Conservation (phyloP, 1,140 invertebrate species). For the Heliconius hewitsoni region DNA sequence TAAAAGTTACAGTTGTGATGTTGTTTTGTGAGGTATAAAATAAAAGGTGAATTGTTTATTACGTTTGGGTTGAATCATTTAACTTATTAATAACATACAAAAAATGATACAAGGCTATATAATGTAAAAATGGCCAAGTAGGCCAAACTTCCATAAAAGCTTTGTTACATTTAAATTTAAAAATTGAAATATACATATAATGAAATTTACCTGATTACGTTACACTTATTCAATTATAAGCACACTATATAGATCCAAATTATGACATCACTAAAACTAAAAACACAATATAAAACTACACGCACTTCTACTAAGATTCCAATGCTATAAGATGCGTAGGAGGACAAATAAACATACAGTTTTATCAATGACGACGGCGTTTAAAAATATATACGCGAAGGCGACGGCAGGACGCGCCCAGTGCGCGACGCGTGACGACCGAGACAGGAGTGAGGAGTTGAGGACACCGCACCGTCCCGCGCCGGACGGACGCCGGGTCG, state of each 20-base stretch:
- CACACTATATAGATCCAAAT: background rate
- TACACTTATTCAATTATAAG: background rate
- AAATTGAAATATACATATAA: slow-evolving; percentile 8
- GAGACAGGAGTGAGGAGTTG: slow-evolving; percentile 33
- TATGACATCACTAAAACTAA: slow-evolving; percentile 13
- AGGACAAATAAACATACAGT: slow-evolving; percentile 26
- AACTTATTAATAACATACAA: slow-evolving; percentile 7
- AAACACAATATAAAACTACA: background rate
- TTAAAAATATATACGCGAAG: slow-evolving; percentile 67
- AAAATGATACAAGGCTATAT: slow-evolving; percentile 12
- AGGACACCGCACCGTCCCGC: slow-evolving; percentile 52
- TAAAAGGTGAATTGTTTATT: background rate
- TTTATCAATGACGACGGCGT: slow-evolving; percentile 59
- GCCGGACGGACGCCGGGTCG: slow-evolving; percentile 62
- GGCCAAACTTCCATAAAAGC: slow-evolving; percentile 17
- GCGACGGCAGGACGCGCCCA: slow-evolving; percentile 70
- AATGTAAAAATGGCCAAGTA: slow-evolving; percentile 4
- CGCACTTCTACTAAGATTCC: background rate
- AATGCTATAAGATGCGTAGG: slow-evolving; percentile 25
- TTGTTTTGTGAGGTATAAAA: background rate
- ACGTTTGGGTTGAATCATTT: slow-evolving; percentile 11
- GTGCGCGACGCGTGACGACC: slow-evolving; percentile 55
- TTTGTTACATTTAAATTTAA: slow-evolving; percentile 6
- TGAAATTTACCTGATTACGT: background rate
- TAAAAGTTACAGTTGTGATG: background rate